Percentiles rank a stretch among this genome's conserved stretches.
Evolutionary conservation across 2,797 vertebrate genomes (phyloP).

Genomic region (Lateolabrax maculatus): DNA sequence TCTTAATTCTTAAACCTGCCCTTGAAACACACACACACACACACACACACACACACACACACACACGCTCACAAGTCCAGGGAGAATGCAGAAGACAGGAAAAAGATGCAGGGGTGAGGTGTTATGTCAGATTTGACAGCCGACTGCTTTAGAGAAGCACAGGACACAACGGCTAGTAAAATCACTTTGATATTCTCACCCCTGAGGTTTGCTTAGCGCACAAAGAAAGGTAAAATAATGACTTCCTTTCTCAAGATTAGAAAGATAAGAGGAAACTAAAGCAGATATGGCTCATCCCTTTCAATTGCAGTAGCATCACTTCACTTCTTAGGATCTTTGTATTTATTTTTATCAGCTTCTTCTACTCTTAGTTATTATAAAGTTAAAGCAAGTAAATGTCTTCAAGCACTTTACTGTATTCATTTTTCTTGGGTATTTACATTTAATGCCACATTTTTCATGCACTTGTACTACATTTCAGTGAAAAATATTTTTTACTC

Average conservation of each 20-base stretch:
- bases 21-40: conserved; percentile 36
- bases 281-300: not conserved
- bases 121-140: conserved; percentile 61
- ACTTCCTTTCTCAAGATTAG: conserved; percentile 11
- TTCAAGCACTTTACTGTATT: not conserved
- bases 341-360: not conserved
- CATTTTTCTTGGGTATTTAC: not conserved
- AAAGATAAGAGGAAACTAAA: conserved; percentile 27
- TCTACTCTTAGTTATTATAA: not conserved
- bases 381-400: not conserved
- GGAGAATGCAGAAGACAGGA: conserved; percentile 40
- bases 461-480: not conserved
- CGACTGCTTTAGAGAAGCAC: conserved; percentile 31
- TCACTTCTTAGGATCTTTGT: not conserved
- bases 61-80: conserved; percentile 17
- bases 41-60: conserved; percentile 18
- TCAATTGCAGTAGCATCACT: not conserved
- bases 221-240: conserved; percentile 40
- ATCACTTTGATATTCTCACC: conserved; percentile 47
- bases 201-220: conserved; percentile 33
- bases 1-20: conserved; percentile 44
- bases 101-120: conserved; percentile 45
- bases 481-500: not conserved
- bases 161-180: conserved; percentile 41
- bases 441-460: not conserved